Percentiles rank a stretch among this genome's conserved stretches.
Evolutionary conservation across 2,797 vertebrate genomes (phyloP).

Genomic region (Poecilia picta): DNA sequence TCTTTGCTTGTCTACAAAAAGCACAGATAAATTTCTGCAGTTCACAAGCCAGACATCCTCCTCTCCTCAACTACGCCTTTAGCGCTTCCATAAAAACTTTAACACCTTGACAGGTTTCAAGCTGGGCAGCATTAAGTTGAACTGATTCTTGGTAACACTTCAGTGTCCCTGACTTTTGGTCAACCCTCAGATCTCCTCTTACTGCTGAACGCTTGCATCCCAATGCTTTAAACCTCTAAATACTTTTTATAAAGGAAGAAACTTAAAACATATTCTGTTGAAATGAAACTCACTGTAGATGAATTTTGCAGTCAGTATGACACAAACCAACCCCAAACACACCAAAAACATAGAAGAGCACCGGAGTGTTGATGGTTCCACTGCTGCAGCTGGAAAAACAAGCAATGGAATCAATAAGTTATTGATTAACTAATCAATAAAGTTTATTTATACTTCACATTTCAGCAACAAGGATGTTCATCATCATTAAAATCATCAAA

Average conservation of each 20-base stretch:
- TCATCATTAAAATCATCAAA: no score
- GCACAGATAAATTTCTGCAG: no score
- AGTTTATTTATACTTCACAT: no score
- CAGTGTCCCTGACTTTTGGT: neutral
- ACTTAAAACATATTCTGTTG: neutral
- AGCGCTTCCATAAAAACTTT: neutral
- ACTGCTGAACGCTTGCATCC: neutral
- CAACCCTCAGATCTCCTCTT: neutral
- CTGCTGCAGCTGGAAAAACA: neutral
- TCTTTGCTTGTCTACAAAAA: no score
- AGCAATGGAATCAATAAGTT: neutral
- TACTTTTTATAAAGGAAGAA: neutral
- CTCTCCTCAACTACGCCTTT: no score
- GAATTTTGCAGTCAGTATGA: slow-evolving; percentile 14
- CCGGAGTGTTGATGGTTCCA: neutral
- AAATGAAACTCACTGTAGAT: slow-evolving; percentile 44
- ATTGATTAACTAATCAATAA: no score
- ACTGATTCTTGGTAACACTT: no score
- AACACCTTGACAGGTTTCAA: neutral
- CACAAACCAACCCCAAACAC: slow-evolving; percentile 13
- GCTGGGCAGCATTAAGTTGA: neutral
- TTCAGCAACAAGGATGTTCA: no score
- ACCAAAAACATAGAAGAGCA: fast-evolving
- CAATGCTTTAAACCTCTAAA: neutral
- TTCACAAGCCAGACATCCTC: no score